A percentile compares a stretch with the other conserved stretches of the same genome.
These are phyloP conservation scores for Drosophila prostipennis DNA, from an alignment of 2,888 invertebrate species.

Conservation along the genomic window DNA sequence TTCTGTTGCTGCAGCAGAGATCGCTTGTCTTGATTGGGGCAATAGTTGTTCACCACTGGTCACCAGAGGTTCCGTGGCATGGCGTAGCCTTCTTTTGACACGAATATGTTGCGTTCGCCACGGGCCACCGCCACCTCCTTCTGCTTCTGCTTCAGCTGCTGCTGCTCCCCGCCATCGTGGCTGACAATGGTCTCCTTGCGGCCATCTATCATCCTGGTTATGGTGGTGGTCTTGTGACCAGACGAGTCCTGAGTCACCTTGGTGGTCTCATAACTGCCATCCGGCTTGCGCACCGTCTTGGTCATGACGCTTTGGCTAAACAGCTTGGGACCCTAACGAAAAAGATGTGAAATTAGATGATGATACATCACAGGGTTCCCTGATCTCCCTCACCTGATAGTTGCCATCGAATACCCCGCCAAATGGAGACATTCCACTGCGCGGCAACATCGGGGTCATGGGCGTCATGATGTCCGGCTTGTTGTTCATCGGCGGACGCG, in stretches of 20 bases:
- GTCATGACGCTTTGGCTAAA: constrained; percentile 86
- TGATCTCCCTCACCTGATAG: constrained; percentile 70
- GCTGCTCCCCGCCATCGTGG: constrained; percentile 49
- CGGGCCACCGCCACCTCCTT: constrained; percentile 27
- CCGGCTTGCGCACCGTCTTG: constrained; percentile 85
- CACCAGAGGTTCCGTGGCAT: constrained; percentile 84
- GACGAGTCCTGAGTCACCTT: constrained; percentile 86
- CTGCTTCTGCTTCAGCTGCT: not conserved
- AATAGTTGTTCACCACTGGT: constrained; percentile 82
- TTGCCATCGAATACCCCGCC: constrained; percentile 83
- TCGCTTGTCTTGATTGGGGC: constrained; percentile 72
- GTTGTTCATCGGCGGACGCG: constrained; percentile 67
- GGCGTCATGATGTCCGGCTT: constrained; percentile 79
- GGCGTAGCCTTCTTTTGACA: constrained; percentile 84
- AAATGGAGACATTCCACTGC: constrained; percentile 69
- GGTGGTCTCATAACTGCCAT: constrained; percentile 86
- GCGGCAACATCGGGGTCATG: constrained; percentile 71
- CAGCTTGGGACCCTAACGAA: constrained; percentile 81
- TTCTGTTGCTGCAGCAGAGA: constrained; percentile 57
- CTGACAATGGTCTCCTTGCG: constrained; percentile 82
- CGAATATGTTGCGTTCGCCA: constrained; percentile 82
- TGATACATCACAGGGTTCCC: too few species aligned
- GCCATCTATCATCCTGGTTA: constrained; percentile 84
- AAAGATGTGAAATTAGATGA: not conserved
- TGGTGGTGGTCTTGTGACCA: constrained; percentile 87